Evolutionary conservation across 2,113 vertebrate genomes (phyloP), one percentile per base, ranked within the genome.

Genomic region (Tichodroma muraria): DNA sequence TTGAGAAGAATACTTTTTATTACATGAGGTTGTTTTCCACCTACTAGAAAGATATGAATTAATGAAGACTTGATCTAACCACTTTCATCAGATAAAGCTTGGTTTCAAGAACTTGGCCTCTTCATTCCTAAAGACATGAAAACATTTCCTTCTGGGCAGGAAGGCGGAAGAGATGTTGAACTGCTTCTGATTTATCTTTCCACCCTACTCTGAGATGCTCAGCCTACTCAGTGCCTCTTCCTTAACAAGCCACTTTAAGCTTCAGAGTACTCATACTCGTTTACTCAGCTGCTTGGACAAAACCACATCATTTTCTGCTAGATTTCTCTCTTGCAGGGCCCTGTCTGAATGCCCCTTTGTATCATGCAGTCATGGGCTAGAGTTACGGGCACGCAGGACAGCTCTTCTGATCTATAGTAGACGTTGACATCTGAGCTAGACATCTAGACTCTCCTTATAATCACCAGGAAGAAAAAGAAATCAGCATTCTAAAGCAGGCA

Each of bases 361-460:
- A 89, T 65, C 45, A 59, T 1, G 2, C 30, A 59, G 59, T 17
- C 12, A 73, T 78, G 71, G 75, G 52, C 38, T 76, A 59, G 38
- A 94, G 54, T 82, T 78, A 93, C 7, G 0, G 45, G 25, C n/a
- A 19, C 0, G 2, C 42, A 86, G 65, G 37, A 75, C 80, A 92
- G 31, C 13, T 56, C 77, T 90, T 53, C 81, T 63, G 35, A 83
- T 20, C 47, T 60, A 21, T 1, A 88, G 40, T 6, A 89, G 78
- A 53, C 75, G 37, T 1, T 30, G 63, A 77, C 79, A 92, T 93
- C 80, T 86, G 22, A 94, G 76, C 60, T 88, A 95, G 92, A 92
- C 88, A 94, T 86, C 80, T 93, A 70, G 88, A 76, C 78, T 85
- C 60, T 76, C 60, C 54, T 65, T 53, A 49, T 92, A 93, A 92